Evolutionary conservation across 1,140 invertebrate species (phyloP).

Genomic region (Lethrus apterus): DNA sequence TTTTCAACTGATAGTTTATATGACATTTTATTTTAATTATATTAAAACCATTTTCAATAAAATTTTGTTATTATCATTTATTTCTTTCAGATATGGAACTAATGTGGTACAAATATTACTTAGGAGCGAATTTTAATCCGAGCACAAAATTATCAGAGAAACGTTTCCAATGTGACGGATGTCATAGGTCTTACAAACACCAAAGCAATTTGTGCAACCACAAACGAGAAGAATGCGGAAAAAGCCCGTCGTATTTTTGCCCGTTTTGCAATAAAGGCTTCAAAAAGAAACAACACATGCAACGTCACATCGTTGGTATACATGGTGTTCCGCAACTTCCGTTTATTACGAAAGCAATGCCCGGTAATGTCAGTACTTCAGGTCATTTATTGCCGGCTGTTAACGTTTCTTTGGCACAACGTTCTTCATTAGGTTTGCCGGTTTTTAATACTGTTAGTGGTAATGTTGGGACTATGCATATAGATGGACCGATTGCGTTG

Average conservation of each 20-base stretch:
- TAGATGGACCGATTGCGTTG: too few relatives aligned
- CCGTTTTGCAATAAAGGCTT: constrained; percentile 62
- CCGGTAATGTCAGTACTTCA: too few relatives aligned
- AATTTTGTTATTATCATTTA: neutral
- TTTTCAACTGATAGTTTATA: too few relatives aligned
- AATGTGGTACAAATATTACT: constrained; percentile 7
- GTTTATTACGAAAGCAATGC: constrained; percentile 47
- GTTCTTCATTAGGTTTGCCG: too few relatives aligned
- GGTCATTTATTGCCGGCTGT: too few relatives aligned
- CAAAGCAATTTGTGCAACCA: constrained; percentile 31
- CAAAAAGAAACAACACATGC: constrained; percentile 49
- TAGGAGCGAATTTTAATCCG: neutral
- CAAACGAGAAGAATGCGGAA: constrained; percentile 33
- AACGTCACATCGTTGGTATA: constrained; percentile 41
- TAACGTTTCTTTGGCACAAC: too few relatives aligned
- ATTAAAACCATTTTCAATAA: neutral
- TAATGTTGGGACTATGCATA: too few relatives aligned
- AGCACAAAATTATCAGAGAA: constrained; percentile 1
- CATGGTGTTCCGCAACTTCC: constrained; percentile 40
- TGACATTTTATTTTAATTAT: too few relatives aligned
- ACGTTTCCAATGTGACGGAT: constrained; percentile 29
- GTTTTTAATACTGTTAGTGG: too few relatives aligned
- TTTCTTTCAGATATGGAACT: constrained; percentile 9
- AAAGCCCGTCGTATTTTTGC: constrained; percentile 39
- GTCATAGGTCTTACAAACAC: constrained; percentile 33